phyloP scores from a whole-genome alignment of 2,797 vertebrate species.

The Darevskia nairensis region DNA sequence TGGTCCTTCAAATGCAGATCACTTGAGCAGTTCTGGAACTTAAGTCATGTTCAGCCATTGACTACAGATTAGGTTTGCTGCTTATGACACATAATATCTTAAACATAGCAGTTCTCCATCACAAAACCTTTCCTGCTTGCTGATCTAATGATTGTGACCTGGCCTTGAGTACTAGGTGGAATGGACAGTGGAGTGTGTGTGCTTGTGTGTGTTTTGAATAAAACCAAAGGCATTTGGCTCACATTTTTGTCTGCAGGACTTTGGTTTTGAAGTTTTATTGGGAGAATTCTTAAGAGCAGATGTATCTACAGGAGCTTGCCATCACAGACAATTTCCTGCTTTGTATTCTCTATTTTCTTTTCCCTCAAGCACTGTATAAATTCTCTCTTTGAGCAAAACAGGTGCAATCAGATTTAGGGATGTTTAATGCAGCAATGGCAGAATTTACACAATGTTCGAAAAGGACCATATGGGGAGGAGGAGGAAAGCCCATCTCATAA shows the following conservation, averaged over 20 bases:
- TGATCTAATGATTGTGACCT: not conserved
- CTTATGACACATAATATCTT: not conserved
- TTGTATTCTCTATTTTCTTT: conserved; percentile 30
- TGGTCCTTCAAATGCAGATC: not conserved
- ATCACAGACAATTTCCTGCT: conserved; percentile 17
- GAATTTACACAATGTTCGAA: conserved; percentile 32
- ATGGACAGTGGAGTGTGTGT: not conserved
- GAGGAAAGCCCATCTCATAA: not conserved
- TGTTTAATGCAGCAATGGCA: conserved; percentile 41
- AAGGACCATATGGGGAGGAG: conserved; percentile 1
- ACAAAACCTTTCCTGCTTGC: not conserved
- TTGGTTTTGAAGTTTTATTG: conserved; percentile 6
- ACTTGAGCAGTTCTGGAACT: not conserved
- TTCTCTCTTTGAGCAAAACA: conserved; percentile 30
- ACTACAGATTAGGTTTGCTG: not conserved
- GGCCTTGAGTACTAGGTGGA: fast-evolving
- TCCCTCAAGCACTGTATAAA: conserved; percentile 12
- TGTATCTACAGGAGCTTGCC: conserved; percentile 24
- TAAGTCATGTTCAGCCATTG: not conserved
- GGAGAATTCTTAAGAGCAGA: not conserved
- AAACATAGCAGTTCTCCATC: not conserved
- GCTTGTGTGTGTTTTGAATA: not conserved
- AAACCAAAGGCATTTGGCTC: conserved; percentile 28
- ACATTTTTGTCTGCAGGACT: conserved; percentile 21
- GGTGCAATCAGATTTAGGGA: conserved; percentile 11